phyloP scores from a whole-genome alignment of 2,113 vertebrate genomes.

The Dromaius novaehollandiae region DNA sequence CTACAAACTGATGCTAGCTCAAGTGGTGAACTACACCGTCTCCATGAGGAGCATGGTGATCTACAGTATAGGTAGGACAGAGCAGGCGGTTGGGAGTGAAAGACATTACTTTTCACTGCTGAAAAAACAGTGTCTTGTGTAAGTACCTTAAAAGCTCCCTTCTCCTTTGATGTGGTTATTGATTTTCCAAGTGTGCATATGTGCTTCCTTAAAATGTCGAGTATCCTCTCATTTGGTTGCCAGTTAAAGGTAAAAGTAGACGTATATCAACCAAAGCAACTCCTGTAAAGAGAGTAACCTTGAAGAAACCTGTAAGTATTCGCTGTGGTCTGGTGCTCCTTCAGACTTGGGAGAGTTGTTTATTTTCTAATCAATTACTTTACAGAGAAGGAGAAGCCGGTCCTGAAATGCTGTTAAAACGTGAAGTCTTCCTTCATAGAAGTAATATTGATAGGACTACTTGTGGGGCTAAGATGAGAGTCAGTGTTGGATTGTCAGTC shows the following conservation, averaged over 20 bases:
- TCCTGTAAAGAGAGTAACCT: too few relatives aligned
- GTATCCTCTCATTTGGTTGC: neutral
- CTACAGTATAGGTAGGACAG: neutral
- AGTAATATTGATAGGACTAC: too few relatives aligned
- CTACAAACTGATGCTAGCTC: too few relatives aligned
- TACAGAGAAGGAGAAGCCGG: neutral
- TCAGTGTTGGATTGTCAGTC: neutral
- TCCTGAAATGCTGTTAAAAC: neutral
- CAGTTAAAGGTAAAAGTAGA: neutral
- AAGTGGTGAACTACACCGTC: neutral
- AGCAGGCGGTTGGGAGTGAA: too few relatives aligned
- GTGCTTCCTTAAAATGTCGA: neutral
- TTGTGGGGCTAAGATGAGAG: neutral
- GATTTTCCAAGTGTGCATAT: neutral
- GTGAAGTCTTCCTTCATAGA: neutral
- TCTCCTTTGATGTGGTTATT: neutral
- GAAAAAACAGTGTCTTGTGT: neutral
- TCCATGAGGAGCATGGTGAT: neutral
- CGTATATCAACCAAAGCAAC: neutral
- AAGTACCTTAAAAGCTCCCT: neutral
- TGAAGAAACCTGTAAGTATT: neutral
- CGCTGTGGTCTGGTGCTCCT: neutral
- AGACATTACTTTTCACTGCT: neutral
- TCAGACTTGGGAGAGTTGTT: neutral
- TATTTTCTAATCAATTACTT: neutral